A percentile compares a stretch with the other conserved stretches of the same genome.
phyloP scores from a whole-genome alignment of 2,113 vertebrate species.

The Xiphophorus maculatus region DNA sequence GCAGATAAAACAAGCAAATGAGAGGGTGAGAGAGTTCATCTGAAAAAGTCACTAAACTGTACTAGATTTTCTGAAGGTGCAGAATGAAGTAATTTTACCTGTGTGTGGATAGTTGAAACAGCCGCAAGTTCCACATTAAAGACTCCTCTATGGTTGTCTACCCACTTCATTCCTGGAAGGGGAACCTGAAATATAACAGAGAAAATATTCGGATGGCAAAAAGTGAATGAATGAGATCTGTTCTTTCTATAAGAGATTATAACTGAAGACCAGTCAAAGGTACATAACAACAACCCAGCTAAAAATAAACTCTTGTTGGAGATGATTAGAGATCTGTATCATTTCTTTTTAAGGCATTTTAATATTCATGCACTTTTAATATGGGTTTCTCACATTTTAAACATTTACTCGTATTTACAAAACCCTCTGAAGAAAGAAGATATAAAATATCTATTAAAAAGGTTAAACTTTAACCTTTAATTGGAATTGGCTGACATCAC shows the following conservation, averaged over 20 bases:
- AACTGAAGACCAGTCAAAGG: not conserved
- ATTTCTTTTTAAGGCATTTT: not conserved
- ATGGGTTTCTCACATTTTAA: not conserved
- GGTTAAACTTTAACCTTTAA: not conserved
- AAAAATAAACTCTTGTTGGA: no score
- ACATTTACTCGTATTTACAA: not conserved
- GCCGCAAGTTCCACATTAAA: constrained; percentile 96
- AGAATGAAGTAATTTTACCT: constrained; percentile 78
- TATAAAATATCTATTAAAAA: not conserved
- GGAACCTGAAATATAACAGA: constrained; percentile 84
- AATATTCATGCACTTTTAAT: no score
- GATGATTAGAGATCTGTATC: no score
- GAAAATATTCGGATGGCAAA: not conserved
- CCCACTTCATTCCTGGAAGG: constrained; percentile 99
- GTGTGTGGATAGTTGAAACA: constrained; percentile 93
- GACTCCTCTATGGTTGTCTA: constrained; percentile 98
- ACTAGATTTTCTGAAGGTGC: not conserved
- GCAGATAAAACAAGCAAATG: not conserved
- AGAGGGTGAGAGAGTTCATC: not conserved
- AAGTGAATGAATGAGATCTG: not conserved
- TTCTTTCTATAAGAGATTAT: not conserved
- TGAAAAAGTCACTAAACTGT: not conserved
- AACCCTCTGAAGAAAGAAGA: not conserved
- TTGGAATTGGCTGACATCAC: no score
- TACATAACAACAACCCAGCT: not conserved